These are phyloP conservation scores for Stegostoma tigrinum DNA, from an alignment of 2,113 vertebrate genomes.

Conservation along the genomic window DNA sequence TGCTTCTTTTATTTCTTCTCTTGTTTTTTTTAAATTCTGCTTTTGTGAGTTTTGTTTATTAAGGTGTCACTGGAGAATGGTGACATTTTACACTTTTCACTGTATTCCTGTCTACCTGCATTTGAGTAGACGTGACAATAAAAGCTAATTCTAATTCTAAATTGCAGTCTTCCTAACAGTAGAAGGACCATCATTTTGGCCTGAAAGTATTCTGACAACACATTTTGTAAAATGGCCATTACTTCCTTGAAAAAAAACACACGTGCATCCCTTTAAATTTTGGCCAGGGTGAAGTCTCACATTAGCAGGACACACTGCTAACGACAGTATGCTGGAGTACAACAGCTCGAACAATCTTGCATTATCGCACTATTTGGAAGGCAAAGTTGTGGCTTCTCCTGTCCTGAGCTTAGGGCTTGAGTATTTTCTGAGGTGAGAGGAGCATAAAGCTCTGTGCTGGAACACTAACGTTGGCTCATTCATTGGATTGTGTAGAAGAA, in stretches of 20 bases:
- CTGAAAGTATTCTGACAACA: not conserved
- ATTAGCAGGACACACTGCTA: not conserved
- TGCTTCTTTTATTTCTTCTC: too few species aligned
- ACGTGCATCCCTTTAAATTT: not conserved
- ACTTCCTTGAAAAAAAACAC: not conserved
- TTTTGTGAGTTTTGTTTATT: too few species aligned
- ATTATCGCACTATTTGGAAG: not conserved
- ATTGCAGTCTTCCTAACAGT: not conserved
- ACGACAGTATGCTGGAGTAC: not conserved
- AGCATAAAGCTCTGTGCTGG: not conserved
- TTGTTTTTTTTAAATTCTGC: too few species aligned
- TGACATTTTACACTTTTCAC: too few species aligned
- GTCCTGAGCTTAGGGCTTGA: not conserved
- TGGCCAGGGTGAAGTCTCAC: not conserved
- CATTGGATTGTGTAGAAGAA: not conserved
- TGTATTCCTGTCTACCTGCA: too few species aligned
- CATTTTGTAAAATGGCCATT: not conserved
- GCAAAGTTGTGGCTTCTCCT: not conserved
- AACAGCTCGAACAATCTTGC: not conserved
- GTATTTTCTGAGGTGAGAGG: not conserved
- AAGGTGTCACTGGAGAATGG: too few species aligned
- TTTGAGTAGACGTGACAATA: too few species aligned
- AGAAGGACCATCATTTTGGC: not conserved
- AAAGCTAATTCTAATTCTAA: not conserved
- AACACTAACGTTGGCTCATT: not conserved